Conservation (phyloP, 92 coral and sea anemone species). For the Palythoa heliodiscus region DNA sequence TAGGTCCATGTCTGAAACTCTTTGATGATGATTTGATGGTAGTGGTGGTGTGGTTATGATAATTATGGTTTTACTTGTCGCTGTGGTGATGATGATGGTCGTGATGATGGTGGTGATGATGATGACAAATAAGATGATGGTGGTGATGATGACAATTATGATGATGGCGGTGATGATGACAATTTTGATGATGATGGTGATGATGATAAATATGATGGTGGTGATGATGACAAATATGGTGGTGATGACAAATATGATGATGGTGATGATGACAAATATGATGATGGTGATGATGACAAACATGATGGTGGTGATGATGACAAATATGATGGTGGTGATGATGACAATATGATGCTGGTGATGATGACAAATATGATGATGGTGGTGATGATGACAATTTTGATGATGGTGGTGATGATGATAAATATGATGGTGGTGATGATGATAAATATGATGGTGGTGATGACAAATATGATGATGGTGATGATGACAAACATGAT, state of each 20-base stretch:
- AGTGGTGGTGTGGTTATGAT: not conserved
- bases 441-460: not conserved
- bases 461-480: not conserved
- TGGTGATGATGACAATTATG: not conserved
- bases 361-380: not conserved
- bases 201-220: not conserved
- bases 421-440: not conserved
- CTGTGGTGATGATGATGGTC: not conserved
- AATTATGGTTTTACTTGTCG: not conserved
- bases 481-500: not conserved
- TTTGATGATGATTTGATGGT: not conserved
- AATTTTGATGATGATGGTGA: not conserved
- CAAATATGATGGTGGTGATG: not conserved
- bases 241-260: not conserved
- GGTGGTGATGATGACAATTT: not conserved
- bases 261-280: not conserved
- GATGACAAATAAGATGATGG: not conserved
- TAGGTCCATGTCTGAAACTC: not conserved
- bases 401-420: not conserved
- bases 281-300: not conserved
- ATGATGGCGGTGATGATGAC: not conserved
- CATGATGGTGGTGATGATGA: not conserved
- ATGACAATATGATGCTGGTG: not conserved
- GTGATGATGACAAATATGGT: not conserved
- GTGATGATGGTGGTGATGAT: not conserved